A percentile compares a stretch with the other conserved stretches of the same genome.
Evolutionary conservation across 1,140 invertebrate species (phyloP).

Genomic region (Papilio polytes): DNA sequence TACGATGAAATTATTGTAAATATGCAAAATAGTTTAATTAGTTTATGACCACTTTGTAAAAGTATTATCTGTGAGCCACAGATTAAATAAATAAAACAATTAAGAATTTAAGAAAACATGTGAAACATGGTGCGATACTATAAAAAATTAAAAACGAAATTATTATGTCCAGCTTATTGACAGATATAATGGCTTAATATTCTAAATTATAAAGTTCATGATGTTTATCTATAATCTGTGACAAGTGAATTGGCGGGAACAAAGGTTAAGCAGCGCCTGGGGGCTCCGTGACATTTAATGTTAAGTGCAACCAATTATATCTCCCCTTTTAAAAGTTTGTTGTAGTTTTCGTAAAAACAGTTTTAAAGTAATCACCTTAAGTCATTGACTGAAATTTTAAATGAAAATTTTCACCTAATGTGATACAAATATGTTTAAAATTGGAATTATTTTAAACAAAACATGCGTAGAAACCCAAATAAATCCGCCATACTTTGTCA

Average conservation of each 20-base stretch:
- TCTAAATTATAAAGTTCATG: conserved; percentile 38
- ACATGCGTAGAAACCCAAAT: background rate
- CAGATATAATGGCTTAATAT: conserved; percentile 33
- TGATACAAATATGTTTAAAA: background rate
- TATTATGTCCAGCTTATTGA: background rate
- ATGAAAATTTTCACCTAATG: background rate
- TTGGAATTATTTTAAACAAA: background rate
- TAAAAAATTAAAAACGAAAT: conserved; percentile 3
- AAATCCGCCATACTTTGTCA: background rate
- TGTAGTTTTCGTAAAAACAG: background rate
- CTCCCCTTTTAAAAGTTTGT: conserved; percentile 6
- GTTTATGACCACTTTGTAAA: too few relatives aligned
- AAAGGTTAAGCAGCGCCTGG: conserved; percentile 38
- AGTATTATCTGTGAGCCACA: too few relatives aligned
- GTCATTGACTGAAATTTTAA: too few relatives aligned
- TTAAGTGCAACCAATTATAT: conserved; percentile 35
- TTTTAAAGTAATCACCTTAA: too few relatives aligned
- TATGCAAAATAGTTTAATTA: too few relatives aligned
- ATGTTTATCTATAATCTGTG: conserved; percentile 39
- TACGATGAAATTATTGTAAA: too few relatives aligned
- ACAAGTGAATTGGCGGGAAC: conserved; percentile 39
- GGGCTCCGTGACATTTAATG: conserved; percentile 31
- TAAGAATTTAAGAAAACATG: too few relatives aligned
- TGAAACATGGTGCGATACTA: background rate
- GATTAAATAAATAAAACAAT: too few relatives aligned